Base-by-base conservation (phyloP, 1,140 invertebrate species). In the Neotoxoptera formosana region DNA sequence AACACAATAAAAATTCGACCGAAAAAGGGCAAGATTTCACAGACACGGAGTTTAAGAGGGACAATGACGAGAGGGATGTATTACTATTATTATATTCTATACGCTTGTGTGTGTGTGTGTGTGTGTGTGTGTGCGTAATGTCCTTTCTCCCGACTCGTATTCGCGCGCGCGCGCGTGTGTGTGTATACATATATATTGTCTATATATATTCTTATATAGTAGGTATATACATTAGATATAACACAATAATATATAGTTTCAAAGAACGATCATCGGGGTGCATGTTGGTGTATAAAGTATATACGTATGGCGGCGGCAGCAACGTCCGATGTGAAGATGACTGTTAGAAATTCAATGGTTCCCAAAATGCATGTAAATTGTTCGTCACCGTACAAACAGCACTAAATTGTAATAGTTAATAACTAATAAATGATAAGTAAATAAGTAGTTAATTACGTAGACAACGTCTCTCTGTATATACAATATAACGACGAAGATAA, bases 11-110 rank as follows among this genome's bases (percentile, higher is more conserved):
- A 45, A 20, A 51, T 89, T n/a, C 45, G 25, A 89, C 45, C 21
- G 48, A 45, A 89, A 88, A 60, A 90, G 23, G 51, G 88, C 51
- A 36, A 90, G 53, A 90, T 90, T 90, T 60, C 88, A 90, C 88
- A 90, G 88, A 56, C 88, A 90, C 53, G 88, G 51, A 84, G 83
- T 84, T 84, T 84, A 84, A 84, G 23, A 84, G 83, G 34, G 23
- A 84, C 41, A 84, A 41, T 76, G 30, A 76, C 60, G 14, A 76
- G 60, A 76, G 36, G 34, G 34, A 41, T 84, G 23, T 84, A 41
- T 41, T 84, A 41, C 36, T 84, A 25, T 84, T 41, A 41, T 41
- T 84, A 41, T 84, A 84, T 84, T 41, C 81, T 45, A 84, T 84
- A 8, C 23, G 36, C 41, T 36, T 84, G 21, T 84, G 34, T 81